Base-by-base conservation (phyloP, 2,113 vertebrate species). In the Pyxicephalus adspersus region DNA sequence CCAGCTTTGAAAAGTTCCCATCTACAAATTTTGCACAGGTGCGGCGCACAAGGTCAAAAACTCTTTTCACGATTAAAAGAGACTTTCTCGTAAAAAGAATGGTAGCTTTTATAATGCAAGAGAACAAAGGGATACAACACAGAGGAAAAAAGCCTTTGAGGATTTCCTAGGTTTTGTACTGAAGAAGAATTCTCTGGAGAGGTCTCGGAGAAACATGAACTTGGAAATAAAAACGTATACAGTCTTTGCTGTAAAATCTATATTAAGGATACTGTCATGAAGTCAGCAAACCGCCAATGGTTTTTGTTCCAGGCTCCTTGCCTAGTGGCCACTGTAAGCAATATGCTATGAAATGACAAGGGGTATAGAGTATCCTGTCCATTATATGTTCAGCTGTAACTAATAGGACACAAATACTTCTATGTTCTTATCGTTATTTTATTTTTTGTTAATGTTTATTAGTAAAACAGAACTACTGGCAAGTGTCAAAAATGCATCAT, bases 171-270 rank as follows among this genome's bases (percentile, higher is more conserved):
- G 17, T 34, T 17, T 31, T 31, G 18, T 66, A 58, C 13, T 58
- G 57, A 58, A 11, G 66, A 26, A 51, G 20, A 25, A 23, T 25
- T 26, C 22, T 17, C 50, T 26, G 3, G 67, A 54, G 45, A 52
- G 23, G n/a, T 52, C 25, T 19, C 57, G 6, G 16, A 70, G 67
- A 70, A 52, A 52, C 52, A 22, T 70, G 67, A 70, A 31, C 64
- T 34, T 34, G 13, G 66, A 22, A 51, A 58, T n/a, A 58, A n/a
- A 50, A 70, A 26, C 3, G 8, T 52, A 50, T 45, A 28, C 19
- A 13, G 9, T 70, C n/a, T 9, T 54, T 45, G 45, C 31, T 67
- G 64, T 19, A 38, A 6, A 23, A 22, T 29, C 26, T 64, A 16
- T 64, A 64, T 29, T 6, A 13, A 20, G 63, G 63, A 29, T 29